Conservation (phyloP, 1,140 invertebrate genomes). For the Lepidostoma basale region DNA sequence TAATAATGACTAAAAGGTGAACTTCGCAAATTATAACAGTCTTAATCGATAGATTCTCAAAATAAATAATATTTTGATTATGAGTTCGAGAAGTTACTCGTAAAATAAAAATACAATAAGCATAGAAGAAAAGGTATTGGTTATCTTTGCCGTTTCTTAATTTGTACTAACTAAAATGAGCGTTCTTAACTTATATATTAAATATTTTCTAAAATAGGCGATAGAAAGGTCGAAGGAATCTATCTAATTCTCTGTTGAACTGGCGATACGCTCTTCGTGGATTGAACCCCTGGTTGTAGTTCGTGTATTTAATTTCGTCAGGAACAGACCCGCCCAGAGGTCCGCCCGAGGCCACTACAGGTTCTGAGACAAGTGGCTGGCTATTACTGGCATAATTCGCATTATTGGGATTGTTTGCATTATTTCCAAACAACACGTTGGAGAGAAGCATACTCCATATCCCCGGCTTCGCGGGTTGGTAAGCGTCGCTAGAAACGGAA, state of each 20-base stretch:
- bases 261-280: constrained; percentile 24
- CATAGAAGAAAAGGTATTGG: too few relatives aligned
- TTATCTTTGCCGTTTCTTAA: too few relatives aligned
- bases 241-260: constrained; percentile 34
- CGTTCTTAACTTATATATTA: neutral
- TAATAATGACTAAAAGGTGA: too few relatives aligned
- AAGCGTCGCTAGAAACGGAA: neutral
- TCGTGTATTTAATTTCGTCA: neutral
- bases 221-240: constrained; percentile 37
- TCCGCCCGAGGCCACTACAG: neutral
- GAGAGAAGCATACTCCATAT: neutral
- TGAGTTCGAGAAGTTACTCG: too few relatives aligned
- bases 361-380: neutral
- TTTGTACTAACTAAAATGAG: constrained; percentile 9
- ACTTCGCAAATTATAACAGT: too few relatives aligned
- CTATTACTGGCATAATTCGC: too few relatives aligned
- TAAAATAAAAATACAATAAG: too few relatives aligned
- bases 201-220: constrained; percentile 26
- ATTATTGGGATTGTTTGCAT: neutral
- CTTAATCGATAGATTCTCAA: too few relatives aligned
- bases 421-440: neutral
- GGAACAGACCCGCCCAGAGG: constrained; percentile 6
- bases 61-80: too few relatives aligned
- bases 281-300: constrained; percentile 5
- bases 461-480: neutral